Base-by-base conservation (phyloP, 2,113 vertebrate species). In the Bagarius yarrelli region DNA sequence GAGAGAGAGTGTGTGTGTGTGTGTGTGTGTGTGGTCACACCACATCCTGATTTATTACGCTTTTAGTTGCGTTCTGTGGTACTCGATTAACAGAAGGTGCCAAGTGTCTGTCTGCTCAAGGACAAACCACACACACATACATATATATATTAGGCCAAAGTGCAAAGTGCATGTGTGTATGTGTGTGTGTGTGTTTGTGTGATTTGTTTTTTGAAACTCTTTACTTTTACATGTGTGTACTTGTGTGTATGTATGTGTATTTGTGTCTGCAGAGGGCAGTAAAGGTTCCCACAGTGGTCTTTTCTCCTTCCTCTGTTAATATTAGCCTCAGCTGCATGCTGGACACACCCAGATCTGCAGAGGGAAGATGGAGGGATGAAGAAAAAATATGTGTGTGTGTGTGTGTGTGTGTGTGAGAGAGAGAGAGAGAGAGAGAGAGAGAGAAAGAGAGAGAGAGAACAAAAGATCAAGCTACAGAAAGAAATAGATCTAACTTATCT, bases 31-130 rank as follows among this genome's bases (percentile, higher is more conserved):
- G 40, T n/a, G 59, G 9, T 23, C 32, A 40, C 30, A 59, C 44
- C 34, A 47, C 36, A 55, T 88, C 92, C 93, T 95, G 95, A 98
- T 98, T 98, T 98, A 98, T 98, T 94, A 96, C 93, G 96, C 96
- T 96, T 98, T 98, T 98, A 97, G 95, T 95, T 95, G 94, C 89
- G 90, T 95, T 96, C 94, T 96, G 95, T 94, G 94, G 93, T 94
- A 96, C 96, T 95, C 95, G 96, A 96, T 97, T 98, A 98, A 93
- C 90, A 89, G 88, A 90, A 93, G 93, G 94, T 96, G 95, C 94
- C 96, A 96, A 97, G 95, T 95, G 94, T 94, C 87, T 91, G 79
- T 91, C 93, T 89, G 94, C 89, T 94, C 95, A 96, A 60, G 67
- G 66, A 80, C 76, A 79, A 67, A 60, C n/a, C 25, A 47, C 72